Evolutionary conservation across 2,888 invertebrate species (phyloP).

Genomic region (Machimus rusticus): DNA sequence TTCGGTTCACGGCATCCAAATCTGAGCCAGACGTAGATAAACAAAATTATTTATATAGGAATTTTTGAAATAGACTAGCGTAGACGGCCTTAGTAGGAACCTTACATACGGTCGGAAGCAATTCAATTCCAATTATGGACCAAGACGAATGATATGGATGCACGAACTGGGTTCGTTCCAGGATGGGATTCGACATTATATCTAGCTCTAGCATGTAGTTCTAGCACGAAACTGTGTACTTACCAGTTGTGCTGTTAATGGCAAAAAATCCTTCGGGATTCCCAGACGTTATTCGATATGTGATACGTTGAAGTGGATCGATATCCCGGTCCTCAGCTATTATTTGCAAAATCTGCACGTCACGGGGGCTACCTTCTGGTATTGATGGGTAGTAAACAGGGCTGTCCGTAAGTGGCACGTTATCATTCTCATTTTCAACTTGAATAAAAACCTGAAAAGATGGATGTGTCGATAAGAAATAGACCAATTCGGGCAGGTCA

Average conservation of each 20-base stretch:
- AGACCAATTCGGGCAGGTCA: background rate
- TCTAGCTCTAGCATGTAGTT: background rate
- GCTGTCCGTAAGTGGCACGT: slow-evolving; percentile 86
- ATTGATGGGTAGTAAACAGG: slow-evolving; percentile 87
- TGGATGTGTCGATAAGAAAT: background rate
- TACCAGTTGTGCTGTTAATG: slow-evolving; percentile 85
- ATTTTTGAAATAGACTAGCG: slow-evolving; percentile 11
- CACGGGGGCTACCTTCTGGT: slow-evolving; percentile 79
- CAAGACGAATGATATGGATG: slow-evolving; percentile 36
- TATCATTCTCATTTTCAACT: slow-evolving; percentile 93
- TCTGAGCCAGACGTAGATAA: background rate
- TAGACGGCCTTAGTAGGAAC: background rate
- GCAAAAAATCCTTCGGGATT: slow-evolving; percentile 91
- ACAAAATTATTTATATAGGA: slow-evolving; percentile 11
- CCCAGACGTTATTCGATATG: slow-evolving; percentile 87
- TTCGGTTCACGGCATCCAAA: background rate
- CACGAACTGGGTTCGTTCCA: slow-evolving; percentile 4
- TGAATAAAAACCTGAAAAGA: slow-evolving; percentile 75
- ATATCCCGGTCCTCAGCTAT: slow-evolving; percentile 82
- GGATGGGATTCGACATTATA: background rate
- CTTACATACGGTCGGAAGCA: background rate
- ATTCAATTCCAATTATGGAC: background rate
- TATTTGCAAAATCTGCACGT: slow-evolving; percentile 76
- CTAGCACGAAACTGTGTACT: slow-evolving; percentile 51
- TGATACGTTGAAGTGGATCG: slow-evolving; percentile 71